Evolutionary conservation across 2,113 vertebrate genomes (phyloP).

Genomic region (Heloderma charlesbogerti): DNA sequence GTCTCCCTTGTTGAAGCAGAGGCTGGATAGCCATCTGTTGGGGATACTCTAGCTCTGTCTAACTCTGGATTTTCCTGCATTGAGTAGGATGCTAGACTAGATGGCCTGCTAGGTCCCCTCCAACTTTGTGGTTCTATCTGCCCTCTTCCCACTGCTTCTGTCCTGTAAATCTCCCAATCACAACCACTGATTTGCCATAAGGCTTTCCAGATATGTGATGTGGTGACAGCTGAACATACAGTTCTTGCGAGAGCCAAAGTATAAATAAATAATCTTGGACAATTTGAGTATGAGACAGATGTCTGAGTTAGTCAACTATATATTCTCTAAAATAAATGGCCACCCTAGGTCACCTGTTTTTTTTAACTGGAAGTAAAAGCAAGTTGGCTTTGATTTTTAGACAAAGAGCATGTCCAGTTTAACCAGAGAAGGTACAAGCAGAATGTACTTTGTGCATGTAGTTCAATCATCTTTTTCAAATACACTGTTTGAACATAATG

Average conservation of each 20-base stretch:
- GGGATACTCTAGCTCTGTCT: neutral
- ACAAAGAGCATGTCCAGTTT: neutral
- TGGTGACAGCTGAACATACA: neutral
- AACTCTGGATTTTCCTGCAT: neutral
- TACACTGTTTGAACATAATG: neutral
- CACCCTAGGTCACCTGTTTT: neutral
- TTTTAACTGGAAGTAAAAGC: neutral
- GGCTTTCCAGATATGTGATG: neutral
- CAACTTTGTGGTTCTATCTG: neutral
- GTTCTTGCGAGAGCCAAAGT: neutral
- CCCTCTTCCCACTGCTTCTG: neutral
- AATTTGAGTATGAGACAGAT: neutral
- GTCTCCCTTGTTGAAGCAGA: neutral
- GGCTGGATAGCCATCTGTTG: neutral
- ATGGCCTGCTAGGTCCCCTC: neutral
- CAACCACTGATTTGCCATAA: neutral
- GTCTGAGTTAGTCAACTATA: neutral
- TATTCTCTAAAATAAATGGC: neutral
- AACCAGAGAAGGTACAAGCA: neutral
- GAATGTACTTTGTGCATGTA: neutral
- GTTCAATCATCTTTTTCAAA: slow-evolving; percentile 15
- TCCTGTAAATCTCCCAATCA: neutral
- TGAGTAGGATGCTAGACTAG: no score
- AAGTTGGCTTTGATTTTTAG: neutral
- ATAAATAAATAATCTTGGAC: neutral